phyloP scores from a whole-genome alignment of 2,797 vertebrate genomes.

The Coranthus polyacanthus region DNA sequence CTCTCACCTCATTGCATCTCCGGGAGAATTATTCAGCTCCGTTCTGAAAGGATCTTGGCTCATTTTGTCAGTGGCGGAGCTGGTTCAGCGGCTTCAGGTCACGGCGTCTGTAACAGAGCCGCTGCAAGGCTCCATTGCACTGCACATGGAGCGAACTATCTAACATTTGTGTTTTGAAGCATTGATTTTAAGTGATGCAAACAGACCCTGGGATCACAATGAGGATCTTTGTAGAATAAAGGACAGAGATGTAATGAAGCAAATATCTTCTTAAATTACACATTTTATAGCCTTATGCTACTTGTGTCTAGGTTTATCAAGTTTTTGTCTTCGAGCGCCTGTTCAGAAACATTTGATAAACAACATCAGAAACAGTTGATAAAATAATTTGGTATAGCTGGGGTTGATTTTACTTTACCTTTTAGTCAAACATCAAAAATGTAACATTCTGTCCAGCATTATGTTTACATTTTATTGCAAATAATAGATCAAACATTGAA shows the following conservation, averaged over 20 bases:
- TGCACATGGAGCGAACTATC: conserved; percentile 78
- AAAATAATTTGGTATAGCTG: too few species aligned
- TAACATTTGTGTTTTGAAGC: conserved; percentile 83
- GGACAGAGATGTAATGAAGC: conserved; percentile 30
- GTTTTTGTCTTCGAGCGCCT: too few species aligned
- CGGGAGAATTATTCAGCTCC: conserved; percentile 26
- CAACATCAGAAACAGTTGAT: too few species aligned
- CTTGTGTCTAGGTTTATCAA: conserved; percentile 5
- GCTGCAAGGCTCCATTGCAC: conserved; percentile 77
- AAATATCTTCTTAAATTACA: conserved; percentile 29
- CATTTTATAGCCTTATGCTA: conserved; percentile 15
- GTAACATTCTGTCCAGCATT: too few species aligned
- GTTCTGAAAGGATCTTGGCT: conserved; percentile 64
- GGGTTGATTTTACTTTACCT: too few species aligned
- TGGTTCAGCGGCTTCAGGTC: conserved; percentile 67
- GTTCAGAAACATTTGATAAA: too few species aligned
- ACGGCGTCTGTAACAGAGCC: conserved; percentile 51
- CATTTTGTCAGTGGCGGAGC: conserved; percentile 39
- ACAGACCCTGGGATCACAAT: conserved; percentile 59
- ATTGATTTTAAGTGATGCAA: conserved; percentile 80
- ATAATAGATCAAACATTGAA: too few species aligned
- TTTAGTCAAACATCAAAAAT: too few species aligned
- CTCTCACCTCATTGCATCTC: conserved; percentile 52
- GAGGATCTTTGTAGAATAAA: conserved; percentile 20
- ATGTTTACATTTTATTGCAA: too few species aligned